phyloP scores from a whole-genome alignment of 2,113 vertebrate genomes.

The Mormyrus iriodes region DNA sequence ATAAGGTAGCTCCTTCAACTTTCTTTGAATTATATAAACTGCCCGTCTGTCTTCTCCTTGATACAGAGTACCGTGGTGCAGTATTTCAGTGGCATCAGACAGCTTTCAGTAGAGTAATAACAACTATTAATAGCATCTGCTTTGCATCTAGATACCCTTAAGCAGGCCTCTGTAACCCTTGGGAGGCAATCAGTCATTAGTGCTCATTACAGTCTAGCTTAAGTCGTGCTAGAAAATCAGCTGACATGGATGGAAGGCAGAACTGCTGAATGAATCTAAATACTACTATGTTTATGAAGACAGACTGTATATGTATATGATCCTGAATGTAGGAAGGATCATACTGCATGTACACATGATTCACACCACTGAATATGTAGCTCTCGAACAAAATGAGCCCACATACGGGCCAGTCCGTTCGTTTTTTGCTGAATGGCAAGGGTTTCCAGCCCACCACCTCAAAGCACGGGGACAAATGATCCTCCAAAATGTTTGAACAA shows the following conservation, averaged over 20 bases:
- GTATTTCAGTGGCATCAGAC: not conserved
- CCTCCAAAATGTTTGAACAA: too few species aligned
- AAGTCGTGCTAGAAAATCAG: not conserved
- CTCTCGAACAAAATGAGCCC: too few species aligned
- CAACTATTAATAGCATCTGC: constrained; percentile 5
- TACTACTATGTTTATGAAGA: not conserved
- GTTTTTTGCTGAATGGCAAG: too few species aligned
- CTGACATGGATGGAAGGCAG: not conserved
- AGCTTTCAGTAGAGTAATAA: not conserved
- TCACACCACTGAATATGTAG: too few species aligned
- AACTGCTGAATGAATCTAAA: not conserved
- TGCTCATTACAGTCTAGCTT: constrained; percentile 3
- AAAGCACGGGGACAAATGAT: too few species aligned
- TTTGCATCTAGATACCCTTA: constrained; percentile 4
- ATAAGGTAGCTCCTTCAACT: not conserved
- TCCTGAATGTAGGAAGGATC: too few species aligned
- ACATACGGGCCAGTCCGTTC: too few species aligned
- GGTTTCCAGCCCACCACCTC: too few species aligned
- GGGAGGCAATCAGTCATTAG: not conserved
- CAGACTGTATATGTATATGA: not conserved
- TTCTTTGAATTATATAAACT: not conserved
- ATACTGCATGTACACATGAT: too few species aligned
- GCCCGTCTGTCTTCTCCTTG: not conserved
- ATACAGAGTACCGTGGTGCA: not conserved
- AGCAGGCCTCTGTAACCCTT: not conserved